Conservation (phyloP, 2,888 invertebrate species). For the Oeneis ivallda region DNA sequence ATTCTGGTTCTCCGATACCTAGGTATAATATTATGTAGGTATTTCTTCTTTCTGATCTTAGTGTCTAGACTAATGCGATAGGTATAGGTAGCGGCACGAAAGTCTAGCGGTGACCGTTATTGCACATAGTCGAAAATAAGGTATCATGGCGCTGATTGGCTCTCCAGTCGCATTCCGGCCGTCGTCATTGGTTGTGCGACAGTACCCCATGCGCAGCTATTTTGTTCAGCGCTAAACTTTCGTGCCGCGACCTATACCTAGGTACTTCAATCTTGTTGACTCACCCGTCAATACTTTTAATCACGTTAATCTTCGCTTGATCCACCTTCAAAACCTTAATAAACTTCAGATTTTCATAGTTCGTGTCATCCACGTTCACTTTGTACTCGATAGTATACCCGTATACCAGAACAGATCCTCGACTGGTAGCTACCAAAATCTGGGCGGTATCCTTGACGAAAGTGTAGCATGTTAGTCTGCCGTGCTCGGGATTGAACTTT, state of each 20-base stretch:
- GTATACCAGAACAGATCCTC: slow-evolving; percentile 76
- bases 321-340: slow-evolving; percentile 76
- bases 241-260: too few relatives aligned
- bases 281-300: slow-evolving; percentile 78
- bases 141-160: too few relatives aligned
- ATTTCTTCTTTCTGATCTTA: too few relatives aligned
- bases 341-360: slow-evolving; percentile 64
- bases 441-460: slow-evolving; percentile 75
- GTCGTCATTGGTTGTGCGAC: too few relatives aligned
- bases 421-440: slow-evolving; percentile 72
- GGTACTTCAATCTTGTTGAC: slow-evolving; percentile 39
- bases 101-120: too few relatives aligned
- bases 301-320: slow-evolving; percentile 66
- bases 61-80: background rate
- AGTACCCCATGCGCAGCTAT: too few relatives aligned
- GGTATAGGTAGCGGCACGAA: too few relatives aligned
- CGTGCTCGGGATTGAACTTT: slow-evolving; percentile 55
- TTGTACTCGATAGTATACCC: slow-evolving; percentile 72
- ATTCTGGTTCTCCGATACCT: too few relatives aligned
- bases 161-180: too few relatives aligned
- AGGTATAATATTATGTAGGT: too few relatives aligned
- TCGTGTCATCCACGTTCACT: slow-evolving; percentile 48
- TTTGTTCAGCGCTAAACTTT: too few relatives aligned
- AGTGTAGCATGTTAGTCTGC: slow-evolving; percentile 74
- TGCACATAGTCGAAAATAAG: too few relatives aligned